Evolutionary conservation across 2,113 vertebrate species (phyloP).

Genomic region (Antidorcas marsupialis): DNA sequence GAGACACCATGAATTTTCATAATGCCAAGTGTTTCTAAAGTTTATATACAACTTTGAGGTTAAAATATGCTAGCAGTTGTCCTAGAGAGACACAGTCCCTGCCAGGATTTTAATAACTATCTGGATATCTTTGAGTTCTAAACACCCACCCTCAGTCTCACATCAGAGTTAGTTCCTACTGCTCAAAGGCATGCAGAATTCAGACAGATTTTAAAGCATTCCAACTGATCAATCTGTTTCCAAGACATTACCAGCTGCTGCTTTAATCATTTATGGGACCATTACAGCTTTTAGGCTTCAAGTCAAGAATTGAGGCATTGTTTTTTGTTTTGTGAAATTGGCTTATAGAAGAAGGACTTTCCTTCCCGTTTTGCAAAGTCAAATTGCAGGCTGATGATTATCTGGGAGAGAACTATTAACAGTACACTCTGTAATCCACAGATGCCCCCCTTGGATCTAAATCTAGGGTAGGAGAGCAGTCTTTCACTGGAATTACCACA

Average conservation of each 20-base stretch:
- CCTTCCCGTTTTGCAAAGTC: constrained; percentile 39
- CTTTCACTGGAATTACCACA: background rate
- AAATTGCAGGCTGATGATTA: background rate
- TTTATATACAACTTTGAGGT: background rate
- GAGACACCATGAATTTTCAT: background rate
- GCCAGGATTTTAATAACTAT: background rate
- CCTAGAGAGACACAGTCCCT: background rate
- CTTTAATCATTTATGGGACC: constrained; percentile 65
- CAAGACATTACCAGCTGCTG: constrained; percentile 60
- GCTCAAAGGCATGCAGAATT: constrained; percentile 35
- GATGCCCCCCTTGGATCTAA: background rate
- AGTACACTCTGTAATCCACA: background rate
- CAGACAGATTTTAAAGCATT: constrained; percentile 54
- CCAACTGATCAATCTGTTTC: constrained; percentile 66
- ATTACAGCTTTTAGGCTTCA: constrained; percentile 43
- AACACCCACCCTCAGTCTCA: background rate
- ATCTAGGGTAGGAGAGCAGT: background rate
- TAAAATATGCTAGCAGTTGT: constrained; percentile 8
- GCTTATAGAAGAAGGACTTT: constrained; percentile 22
- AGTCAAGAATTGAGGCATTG: constrained; percentile 50
- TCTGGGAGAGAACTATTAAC: background rate
- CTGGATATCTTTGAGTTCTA: constrained; percentile 16
- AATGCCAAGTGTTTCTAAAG: background rate
- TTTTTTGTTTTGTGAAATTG: constrained; percentile 49
- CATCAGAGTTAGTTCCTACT: constrained; percentile 33